A percentile compares a stretch with the other conserved stretches of the same genome.
phyloP scores from a whole-genome alignment of 2,888 invertebrate genomes.

The Unio delphinus region DNA sequence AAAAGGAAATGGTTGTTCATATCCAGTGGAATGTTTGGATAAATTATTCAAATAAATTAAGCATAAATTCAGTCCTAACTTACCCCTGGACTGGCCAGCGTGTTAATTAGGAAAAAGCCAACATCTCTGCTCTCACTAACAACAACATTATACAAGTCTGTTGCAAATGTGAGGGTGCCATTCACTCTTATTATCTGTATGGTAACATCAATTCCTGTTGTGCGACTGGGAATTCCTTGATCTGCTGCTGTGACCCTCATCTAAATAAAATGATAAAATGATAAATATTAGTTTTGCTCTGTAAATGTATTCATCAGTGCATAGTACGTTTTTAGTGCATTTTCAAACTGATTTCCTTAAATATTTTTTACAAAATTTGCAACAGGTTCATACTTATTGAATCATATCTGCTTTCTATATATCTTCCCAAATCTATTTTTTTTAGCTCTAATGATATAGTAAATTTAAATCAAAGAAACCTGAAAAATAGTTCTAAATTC shows the following conservation, averaged over 20 bases:
- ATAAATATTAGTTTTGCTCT: background rate
- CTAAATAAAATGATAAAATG: constrained; percentile 20
- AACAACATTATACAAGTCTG: constrained; percentile 23
- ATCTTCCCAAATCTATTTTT: too few species aligned
- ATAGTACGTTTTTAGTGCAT: too few species aligned
- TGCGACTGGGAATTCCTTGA: constrained; percentile 25
- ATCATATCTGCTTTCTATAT: too few species aligned
- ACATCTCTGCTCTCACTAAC: constrained; percentile 39
- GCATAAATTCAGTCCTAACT: constrained; percentile 8
- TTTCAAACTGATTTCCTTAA: too few species aligned
- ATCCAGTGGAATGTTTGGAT: background rate
- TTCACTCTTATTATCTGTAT: constrained; percentile 36
- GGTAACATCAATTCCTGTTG: constrained; percentile 22
- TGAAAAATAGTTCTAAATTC: too few species aligned
- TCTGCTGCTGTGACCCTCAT: constrained; percentile 34
- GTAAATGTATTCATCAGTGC: too few species aligned
- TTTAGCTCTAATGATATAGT: too few species aligned
- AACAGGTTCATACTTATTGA: too few species aligned
- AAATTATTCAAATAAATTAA: too few species aligned
- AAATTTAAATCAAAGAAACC: too few species aligned
- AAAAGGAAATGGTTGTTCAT: background rate
- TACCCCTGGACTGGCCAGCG: constrained; percentile 46
- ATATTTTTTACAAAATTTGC: too few species aligned
- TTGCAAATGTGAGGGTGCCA: constrained; percentile 30
- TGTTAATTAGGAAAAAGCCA: constrained; percentile 18